These are phyloP conservation scores for Drosophila atripex DNA, from an alignment of 2,888 invertebrate species.

Conservation along the genomic window DNA sequence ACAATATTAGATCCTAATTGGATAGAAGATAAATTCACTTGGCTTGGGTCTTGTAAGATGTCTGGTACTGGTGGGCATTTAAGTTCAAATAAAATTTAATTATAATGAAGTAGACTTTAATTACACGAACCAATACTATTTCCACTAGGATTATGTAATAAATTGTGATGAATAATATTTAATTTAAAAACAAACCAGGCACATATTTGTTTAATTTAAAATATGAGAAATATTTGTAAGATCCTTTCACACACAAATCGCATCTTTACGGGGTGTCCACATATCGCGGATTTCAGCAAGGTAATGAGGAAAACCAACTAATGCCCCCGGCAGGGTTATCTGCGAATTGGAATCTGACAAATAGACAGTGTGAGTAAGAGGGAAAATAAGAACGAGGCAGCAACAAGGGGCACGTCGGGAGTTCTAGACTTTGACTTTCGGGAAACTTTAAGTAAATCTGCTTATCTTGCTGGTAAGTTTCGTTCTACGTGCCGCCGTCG, in stretches of 20 bases:
- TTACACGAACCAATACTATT: too few species aligned
- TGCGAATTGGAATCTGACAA: constrained; percentile 35
- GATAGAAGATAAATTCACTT: too few species aligned
- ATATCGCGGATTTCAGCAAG: constrained; percentile 47
- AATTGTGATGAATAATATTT: too few species aligned
- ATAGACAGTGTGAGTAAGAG: constrained; percentile 12
- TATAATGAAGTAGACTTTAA: too few species aligned
- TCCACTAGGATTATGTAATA: too few species aligned
- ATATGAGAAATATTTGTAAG: neutral
- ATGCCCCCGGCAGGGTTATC: constrained; percentile 18
- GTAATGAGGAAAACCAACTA: constrained; percentile 22
- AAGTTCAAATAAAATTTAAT: too few species aligned
- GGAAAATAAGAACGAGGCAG: neutral
- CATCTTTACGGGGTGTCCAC: constrained; percentile 36
- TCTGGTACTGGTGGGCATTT: too few species aligned
- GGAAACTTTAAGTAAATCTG: constrained; percentile 77
- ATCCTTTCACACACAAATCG: constrained; percentile 17
- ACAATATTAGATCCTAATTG: neutral
- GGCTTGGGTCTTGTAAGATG: too few species aligned
- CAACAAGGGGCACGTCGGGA: constrained; percentile 57
- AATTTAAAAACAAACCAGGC: too few species aligned
- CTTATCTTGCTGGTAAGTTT: constrained; percentile 78
- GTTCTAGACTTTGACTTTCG: constrained; percentile 55
- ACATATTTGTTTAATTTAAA: too few species aligned
- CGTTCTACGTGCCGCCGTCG: constrained; percentile 79